Base-by-base conservation (phyloP, 2,888 invertebrate genomes). In the Leptopterna dolabrata region DNA sequence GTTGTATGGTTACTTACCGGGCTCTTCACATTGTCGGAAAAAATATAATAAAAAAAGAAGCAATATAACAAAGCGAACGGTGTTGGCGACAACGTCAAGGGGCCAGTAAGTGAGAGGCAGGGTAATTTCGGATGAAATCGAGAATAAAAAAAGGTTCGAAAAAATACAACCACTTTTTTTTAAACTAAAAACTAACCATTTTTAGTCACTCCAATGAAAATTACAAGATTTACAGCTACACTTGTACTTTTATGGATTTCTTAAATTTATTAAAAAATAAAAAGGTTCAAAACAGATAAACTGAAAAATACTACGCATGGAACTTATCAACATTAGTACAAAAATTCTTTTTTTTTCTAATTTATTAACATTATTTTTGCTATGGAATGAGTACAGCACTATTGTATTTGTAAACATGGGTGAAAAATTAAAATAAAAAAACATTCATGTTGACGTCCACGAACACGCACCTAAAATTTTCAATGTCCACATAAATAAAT, bases 171-270 rank as follows among this genome's bases (percentile, higher is more conserved):
- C 89, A 88, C 87, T 87, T 24, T 24, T 30, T 70, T 70, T 81
- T 70, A 4, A 89, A 89, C 89, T 89, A 89, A 89, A 85, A 90
- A 87, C 89, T 90, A 89, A 89, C 89, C 90, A 90, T 88, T 89
- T 83, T 90, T 90, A 90, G 89, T 90, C 89, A 90, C 89, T 90
- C 89, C 89, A 90, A 87, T 63, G 45, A 89, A 89, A 90, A 89
- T 89, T 90, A 90, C 90, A 90, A 87, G 78, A 87, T 89, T 86
- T 88, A 89, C 88, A 88, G 70, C 87, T 88, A 88, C 87, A 88
- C 88, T 89, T 89, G 89, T 89, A 89, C 89, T 89, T 88, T 86
- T n/a, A 81, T 76, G 85, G 84, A 84, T 88, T 88, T 83, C 55
- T 84, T 82, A n/a, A 29, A 55, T 63, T 71, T 73, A 43, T 43